phyloP scores from a whole-genome alignment of 2,888 invertebrate genomes.

The Pandemis cinnamomeana region DNA sequence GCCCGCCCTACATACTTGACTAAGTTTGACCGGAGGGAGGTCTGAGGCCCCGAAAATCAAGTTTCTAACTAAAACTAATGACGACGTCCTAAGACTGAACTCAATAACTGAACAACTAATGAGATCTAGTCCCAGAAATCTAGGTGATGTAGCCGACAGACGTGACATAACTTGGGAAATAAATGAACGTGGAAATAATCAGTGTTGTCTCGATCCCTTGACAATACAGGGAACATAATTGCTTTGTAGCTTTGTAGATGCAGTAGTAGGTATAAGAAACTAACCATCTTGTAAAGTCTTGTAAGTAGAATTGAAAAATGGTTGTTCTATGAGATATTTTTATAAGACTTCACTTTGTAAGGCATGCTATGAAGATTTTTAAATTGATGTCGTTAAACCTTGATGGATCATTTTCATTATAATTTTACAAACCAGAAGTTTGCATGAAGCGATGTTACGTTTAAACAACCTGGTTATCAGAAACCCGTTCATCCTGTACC shows the following conservation, averaged over 20 bases:
- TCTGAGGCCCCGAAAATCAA: slow-evolving; percentile 9
- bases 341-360: background rate
- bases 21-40: slow-evolving; percentile 11
- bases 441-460: background rate
- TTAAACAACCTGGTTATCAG: background rate
- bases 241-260: slow-evolving; percentile 6
- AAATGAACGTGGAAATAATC: background rate
- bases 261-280: background rate
- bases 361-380: background rate
- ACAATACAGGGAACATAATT: background rate
- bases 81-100: background rate
- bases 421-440: no score
- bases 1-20: slow-evolving; percentile 27
- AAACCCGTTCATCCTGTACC: background rate
- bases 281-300: background rate
- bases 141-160: background rate
- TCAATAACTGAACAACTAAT: background rate
- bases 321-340: background rate
- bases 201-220: background rate
- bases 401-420: no score
- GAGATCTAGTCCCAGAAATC: background rate
- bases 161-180: background rate
- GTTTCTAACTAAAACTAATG: background rate
- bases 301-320: background rate
- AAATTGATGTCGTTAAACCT: no score